Evolutionary conservation across 1,140 invertebrate genomes (phyloP).

Genomic region (Drosophila arawakana): DNA sequence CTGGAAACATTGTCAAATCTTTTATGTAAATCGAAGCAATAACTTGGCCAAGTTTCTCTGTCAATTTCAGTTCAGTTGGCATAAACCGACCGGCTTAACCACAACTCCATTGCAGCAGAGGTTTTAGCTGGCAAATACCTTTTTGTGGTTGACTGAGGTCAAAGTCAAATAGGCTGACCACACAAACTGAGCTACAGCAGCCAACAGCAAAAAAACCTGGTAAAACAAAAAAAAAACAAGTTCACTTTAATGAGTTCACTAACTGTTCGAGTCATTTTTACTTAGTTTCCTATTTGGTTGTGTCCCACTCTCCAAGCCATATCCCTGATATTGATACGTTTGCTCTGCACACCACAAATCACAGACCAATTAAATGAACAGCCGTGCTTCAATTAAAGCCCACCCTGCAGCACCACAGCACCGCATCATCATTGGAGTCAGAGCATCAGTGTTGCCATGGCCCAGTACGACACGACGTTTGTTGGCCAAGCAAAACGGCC

Average conservation of each 20-base stretch:
- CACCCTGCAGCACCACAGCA: conserved; percentile 41
- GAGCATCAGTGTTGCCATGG: not conserved
- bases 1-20: conserved; percentile 6
- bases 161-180: conserved; percentile 47
- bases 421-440: no score
- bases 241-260: conserved; percentile 46
- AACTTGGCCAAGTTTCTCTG: conserved; percentile 13
- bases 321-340: conserved; percentile 66
- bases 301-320: not conserved
- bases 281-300: conserved; percentile 17
- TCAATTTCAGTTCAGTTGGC: conserved; percentile 12
- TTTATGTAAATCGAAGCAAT: conserved; percentile 24
- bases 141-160: conserved; percentile 43
- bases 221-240: conserved; percentile 19
- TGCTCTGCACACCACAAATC: conserved; percentile 71
- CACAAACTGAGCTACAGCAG: conserved; percentile 33
- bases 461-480: not conserved
- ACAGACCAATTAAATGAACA: conserved; percentile 77
- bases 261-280: conserved; percentile 39
- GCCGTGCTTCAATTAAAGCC: conserved; percentile 74
- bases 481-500: conserved; percentile 47
- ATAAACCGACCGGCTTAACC: not conserved
- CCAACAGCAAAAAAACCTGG: not conserved
- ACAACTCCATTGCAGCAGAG: conserved; percentile 18
- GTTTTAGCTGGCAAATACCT: conserved; percentile 23